phyloP scores from a whole-genome alignment of 2,797 vertebrate genomes.

The Lutjanus argentimaculatus region DNA sequence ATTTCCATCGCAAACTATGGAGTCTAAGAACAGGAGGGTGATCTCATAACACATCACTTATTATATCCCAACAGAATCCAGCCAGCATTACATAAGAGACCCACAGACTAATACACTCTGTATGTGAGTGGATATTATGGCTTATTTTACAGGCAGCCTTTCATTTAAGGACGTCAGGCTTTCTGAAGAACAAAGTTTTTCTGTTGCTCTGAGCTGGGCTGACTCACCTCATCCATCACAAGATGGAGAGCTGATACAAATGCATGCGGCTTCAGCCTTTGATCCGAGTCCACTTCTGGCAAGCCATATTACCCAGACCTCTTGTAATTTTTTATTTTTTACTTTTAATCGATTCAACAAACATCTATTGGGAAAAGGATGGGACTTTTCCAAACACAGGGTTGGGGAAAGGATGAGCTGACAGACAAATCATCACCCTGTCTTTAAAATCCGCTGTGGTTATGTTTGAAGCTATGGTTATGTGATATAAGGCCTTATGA shows the following conservation, averaged over 20 bases:
- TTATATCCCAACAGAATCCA: constrained; percentile 23
- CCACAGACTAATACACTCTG: constrained; percentile 25
- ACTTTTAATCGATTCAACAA: constrained; percentile 13
- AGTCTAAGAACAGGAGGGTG: constrained; percentile 17
- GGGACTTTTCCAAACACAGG: neutral
- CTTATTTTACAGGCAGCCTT: constrained; percentile 34
- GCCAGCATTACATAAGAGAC: constrained; percentile 42
- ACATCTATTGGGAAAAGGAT: constrained; percentile 22
- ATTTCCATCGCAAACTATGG: constrained; percentile 29
- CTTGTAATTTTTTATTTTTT: neutral
- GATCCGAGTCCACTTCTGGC: constrained; percentile 12
- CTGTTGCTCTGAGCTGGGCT: neutral
- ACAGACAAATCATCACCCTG: neutral
- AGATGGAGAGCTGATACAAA: constrained; percentile 21
- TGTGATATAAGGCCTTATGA: neutral
- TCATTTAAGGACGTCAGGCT: constrained; percentile 21
- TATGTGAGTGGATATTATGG: constrained; percentile 30
- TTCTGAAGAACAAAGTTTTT: constrained; percentile 29
- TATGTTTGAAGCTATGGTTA: constrained; percentile 15
- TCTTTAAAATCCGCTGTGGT: neutral
- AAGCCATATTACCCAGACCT: neutral
- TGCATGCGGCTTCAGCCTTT: constrained; percentile 8
- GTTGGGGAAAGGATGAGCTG: neutral
- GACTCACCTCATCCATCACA: constrained; percentile 41
- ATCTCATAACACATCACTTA: constrained; percentile 53